Evolutionary conservation across 1,140 invertebrate species (phyloP).

Genomic region (Heterodera schachtii): DNA sequence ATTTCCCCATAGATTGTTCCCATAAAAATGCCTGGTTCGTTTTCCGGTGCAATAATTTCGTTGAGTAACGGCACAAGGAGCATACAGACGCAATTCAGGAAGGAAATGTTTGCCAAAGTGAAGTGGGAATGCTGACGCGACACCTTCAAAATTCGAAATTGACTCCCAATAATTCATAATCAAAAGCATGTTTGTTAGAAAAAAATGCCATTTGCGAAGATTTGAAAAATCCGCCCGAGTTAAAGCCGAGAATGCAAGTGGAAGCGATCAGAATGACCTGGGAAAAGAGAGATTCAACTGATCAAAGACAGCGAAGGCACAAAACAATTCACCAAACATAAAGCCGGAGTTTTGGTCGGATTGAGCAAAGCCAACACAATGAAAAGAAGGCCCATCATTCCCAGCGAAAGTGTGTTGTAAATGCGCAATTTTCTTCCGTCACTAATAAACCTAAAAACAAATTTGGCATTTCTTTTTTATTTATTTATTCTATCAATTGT

Average conservation of each 20-base stretch:
- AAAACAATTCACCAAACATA: conserved; percentile 45
- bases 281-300: not conserved
- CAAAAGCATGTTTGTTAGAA: not conserved
- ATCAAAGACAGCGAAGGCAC: not conserved
- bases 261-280: conserved; percentile 48
- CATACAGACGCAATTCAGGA: conserved; percentile 64
- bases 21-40: conserved; percentile 43
- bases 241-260: conserved; percentile 56
- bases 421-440: conserved; percentile 51
- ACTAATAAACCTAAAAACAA: conserved; percentile 41
- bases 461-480: not conserved
- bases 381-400: conserved; percentile 55
- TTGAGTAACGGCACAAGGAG: conserved; percentile 56
- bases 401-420: conserved; percentile 54
- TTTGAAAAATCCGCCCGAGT: conserved; percentile 58
- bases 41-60: conserved; percentile 60
- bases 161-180: not conserved
- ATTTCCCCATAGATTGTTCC: not conserved
- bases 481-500: not conserved
- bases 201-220: conserved; percentile 49
- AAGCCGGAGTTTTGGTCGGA: conserved; percentile 27
- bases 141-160: conserved; percentile 3
- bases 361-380: conserved; percentile 57
- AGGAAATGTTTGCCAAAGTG: conserved; percentile 63
- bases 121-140: conserved; percentile 47